Evolutionary conservation across 2,888 invertebrate species (phyloP), one percentile per base, ranked within the genome.

Genomic region (Cephus pygmeus): DNA sequence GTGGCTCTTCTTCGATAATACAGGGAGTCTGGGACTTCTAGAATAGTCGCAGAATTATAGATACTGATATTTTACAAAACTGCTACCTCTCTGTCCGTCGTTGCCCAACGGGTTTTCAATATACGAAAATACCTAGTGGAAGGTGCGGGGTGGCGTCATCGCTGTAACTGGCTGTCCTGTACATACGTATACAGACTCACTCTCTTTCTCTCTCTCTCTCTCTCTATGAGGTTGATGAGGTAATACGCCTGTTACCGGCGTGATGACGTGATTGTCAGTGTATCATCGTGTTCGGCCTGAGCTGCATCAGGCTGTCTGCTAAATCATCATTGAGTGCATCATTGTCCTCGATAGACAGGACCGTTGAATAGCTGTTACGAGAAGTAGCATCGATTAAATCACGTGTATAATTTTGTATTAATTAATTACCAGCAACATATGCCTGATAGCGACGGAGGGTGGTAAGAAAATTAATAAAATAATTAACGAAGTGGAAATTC

Each of bases 161-260:
- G 78, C 84, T 83, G 76, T 79, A 87, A 88, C 81, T 83, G 79
- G 85, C 69, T 82, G 85, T 83, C 85, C 87, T 87, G 86, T 87
- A 75, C 76, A 78, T 56, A 56, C 56, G 6, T 56, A 56, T 9
- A 23, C 1, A 56, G 56, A 56, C 56, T 1, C 56, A 23, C 12
- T 36, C 4, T 4, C 56, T 9, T 9, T 23, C 40, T 40, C 0
- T 6, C 40, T 40, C 40, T 12, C 15, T 36, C 36, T 36, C 36
- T 40, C 40, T 4, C 36, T 36, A 56, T 81, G 75, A 68, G 73
- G 69, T 75, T 76, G 82, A 81, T 86, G 86, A 85, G 83, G 84
- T 84, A 83, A 87, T 83, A 76, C 78, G 76, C 73, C 79, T 81
- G 79, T 83, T 84, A 83, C 79, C 80, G 69, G 76, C 76, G 69